Base-by-base conservation (phyloP, 1,140 invertebrate species). In the Drosophila bocqueti region DNA sequence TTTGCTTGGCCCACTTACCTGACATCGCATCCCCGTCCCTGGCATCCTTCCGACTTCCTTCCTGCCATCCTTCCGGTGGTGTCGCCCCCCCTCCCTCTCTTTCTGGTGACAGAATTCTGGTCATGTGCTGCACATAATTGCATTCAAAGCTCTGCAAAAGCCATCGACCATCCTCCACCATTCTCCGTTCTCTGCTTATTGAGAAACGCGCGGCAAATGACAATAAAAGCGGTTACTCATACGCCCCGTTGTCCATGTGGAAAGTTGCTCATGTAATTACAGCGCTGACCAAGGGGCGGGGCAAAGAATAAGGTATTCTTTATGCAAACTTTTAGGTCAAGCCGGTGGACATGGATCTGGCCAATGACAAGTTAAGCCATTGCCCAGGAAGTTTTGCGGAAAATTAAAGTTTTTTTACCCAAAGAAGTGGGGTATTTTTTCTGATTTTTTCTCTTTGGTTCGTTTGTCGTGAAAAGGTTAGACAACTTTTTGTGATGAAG, bases 111-210 rank as follows among this genome's bases (percentile, higher is more conserved):
- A 66, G 72, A 61, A 77, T 68, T 66, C 76, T 79, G 76, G 69
- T 76, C 81, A 71, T 83, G 81, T 83, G 68, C 84, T 87, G 84
- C 83, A 87, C 72, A 87, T 87, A 87, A 87, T 87, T 87, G 83
- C 83, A 87, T 89, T 87, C 76, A 83, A 83, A 87, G 84, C 73
- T 61, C 64, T 72, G 50, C 58, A 61, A 67, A 46, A 46, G 38
- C 46, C 26, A 43, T 29, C 16, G 15, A 40, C 13, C 57, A 21
- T 10, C 16, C 6, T 31, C 9, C 31, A 9, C n/a, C 16, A 24
- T 24, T 24, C 24, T 10, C 9, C 18, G 15, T 26, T 16, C 54
- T 24, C 9, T 57, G 38, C 45, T 45, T 54, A 86, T 83, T 77
- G 80, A 80, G 79, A 57, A 62, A 47, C 76, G 54, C 72, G 62